Percentiles rank a stretch among this genome's conserved stretches.
These are phyloP conservation scores for Eutolmus rufibarbis DNA, from an alignment of 2,888 invertebrate species.

Conservation along the genomic window DNA sequence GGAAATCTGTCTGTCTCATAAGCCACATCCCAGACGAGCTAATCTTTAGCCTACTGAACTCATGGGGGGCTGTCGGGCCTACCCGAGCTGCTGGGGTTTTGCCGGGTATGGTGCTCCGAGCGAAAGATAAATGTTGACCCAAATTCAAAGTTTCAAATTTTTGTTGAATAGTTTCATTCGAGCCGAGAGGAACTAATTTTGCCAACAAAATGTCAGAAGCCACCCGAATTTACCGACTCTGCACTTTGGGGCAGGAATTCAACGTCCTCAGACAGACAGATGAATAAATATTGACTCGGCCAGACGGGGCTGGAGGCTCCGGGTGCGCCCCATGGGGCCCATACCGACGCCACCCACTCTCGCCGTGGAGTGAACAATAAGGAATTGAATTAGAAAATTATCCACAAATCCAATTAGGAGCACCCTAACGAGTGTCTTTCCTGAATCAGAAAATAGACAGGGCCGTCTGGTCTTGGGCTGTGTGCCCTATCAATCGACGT, in stretches of 20 bases:
- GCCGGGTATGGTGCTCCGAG: neutral
- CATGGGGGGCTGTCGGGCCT: neutral
- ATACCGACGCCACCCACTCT: neutral
- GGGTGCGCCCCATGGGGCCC: neutral
- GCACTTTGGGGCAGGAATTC: neutral
- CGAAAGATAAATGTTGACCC: neutral
- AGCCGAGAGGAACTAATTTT: neutral
- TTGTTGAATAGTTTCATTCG: neutral
- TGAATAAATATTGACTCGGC: conserved; percentile 27
- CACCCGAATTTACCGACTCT: neutral
- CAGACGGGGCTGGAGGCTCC: neutral
- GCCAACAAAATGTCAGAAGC: neutral
- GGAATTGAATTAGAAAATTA: conserved; percentile 42
- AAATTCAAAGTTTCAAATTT: neutral
- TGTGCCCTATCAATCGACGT: neutral
- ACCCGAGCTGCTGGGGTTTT: neutral
- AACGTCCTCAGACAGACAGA: conserved; percentile 8
- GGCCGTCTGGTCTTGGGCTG: neutral
- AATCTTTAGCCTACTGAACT: neutral
- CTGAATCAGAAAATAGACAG: neutral
- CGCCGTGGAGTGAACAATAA: conserved; percentile 8
- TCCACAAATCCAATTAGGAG: conserved; percentile 33
- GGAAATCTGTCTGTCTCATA: neutral
- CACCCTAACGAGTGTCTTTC: conserved; percentile 10
- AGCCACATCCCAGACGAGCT: neutral